These are phyloP conservation scores for Telmatochromis brichardi DNA, from an alignment of 2,113 vertebrate species.

Conservation along the genomic window DNA sequence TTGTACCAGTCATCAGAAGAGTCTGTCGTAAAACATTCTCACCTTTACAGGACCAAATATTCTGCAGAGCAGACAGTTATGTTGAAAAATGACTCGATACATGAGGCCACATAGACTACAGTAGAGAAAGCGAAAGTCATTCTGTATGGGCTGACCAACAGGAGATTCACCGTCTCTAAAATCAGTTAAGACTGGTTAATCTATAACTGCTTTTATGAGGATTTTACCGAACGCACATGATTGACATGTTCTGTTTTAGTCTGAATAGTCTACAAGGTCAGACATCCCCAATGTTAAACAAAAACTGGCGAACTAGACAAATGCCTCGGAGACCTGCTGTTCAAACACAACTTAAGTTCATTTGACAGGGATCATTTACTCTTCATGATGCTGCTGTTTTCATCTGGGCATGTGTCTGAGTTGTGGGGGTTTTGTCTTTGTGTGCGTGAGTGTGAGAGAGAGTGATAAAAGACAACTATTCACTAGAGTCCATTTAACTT, in stretches of 20 bases:
- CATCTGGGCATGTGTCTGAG: background rate
- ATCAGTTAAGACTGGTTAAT: background rate
- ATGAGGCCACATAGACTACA: background rate
- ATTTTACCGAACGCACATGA: background rate
- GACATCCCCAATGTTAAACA: background rate
- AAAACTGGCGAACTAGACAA: background rate
- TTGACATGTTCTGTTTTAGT: background rate
- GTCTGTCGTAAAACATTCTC: slow-evolving; percentile 39
- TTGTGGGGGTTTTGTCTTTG: background rate
- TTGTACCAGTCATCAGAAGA: background rate
- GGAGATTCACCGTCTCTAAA: background rate
- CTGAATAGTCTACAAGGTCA: background rate
- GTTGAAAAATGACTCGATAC: background rate
- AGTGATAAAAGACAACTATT: slow-evolving; percentile 50
- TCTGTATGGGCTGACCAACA: background rate
- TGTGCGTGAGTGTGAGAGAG: background rate
- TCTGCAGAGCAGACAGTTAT: slow-evolving; percentile 23
- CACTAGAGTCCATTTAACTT: slow-evolving; percentile 89
- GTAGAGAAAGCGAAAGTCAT: background rate
- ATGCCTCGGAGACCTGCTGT: slow-evolving; percentile 10
- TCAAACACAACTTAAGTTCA: background rate
- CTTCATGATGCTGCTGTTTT: slow-evolving; percentile 17
- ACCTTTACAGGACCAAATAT: slow-evolving; percentile 31
- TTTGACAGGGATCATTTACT: slow-evolving; percentile 14
- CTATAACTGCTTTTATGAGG: background rate